These are phyloP conservation scores for Ophion ellenae DNA, from an alignment of 2,888 invertebrate species.

Conservation along the genomic window DNA sequence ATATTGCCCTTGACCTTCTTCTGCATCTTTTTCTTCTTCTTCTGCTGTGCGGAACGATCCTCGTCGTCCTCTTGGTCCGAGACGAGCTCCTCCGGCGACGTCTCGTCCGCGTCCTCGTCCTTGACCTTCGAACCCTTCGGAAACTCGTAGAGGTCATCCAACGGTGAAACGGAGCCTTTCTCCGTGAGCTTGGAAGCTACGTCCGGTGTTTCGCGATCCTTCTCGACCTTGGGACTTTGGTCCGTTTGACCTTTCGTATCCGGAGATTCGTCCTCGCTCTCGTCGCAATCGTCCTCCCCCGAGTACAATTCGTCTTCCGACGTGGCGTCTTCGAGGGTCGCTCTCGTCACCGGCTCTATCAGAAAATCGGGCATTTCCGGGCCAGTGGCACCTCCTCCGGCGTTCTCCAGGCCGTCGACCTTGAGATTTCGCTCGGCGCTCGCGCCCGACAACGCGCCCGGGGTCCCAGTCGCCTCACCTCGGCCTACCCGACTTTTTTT, in stretches of 20 bases:
- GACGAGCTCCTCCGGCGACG: conserved; percentile 79
- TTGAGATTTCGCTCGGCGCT: not conserved
- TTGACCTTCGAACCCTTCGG: conserved; percentile 61
- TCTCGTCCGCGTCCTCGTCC: conserved; percentile 71
- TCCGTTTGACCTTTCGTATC: not conserved
- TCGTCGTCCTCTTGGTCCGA: conserved; percentile 77
- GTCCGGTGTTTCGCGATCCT: not conserved
- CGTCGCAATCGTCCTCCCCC: conserved; percentile 8
- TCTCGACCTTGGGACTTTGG: not conserved
- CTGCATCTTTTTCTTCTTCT: conserved; percentile 75
- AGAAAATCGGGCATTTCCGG: conserved; percentile 79
- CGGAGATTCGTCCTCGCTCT: not conserved
- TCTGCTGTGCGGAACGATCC: conserved; percentile 67
- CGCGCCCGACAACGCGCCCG: not conserved
- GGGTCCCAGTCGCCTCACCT: not conserved
- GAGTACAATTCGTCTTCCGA: conserved; percentile 77
- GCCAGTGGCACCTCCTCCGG: conserved; percentile 73
- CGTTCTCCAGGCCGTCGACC: conserved; percentile 6
- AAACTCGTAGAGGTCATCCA: conserved; percentile 45
- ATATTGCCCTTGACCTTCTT: conserved; percentile 72
- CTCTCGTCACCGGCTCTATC: conserved; percentile 69
- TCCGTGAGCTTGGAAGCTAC: not conserved
- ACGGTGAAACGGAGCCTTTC: not conserved
- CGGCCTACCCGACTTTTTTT: not conserved
- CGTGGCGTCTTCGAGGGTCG: conserved; percentile 62